A percentile compares a stretch with the other conserved stretches of the same genome.
Evolutionary conservation across 2,888 invertebrate genomes (phyloP).

Genomic region (Drosophila sordidula): DNA sequence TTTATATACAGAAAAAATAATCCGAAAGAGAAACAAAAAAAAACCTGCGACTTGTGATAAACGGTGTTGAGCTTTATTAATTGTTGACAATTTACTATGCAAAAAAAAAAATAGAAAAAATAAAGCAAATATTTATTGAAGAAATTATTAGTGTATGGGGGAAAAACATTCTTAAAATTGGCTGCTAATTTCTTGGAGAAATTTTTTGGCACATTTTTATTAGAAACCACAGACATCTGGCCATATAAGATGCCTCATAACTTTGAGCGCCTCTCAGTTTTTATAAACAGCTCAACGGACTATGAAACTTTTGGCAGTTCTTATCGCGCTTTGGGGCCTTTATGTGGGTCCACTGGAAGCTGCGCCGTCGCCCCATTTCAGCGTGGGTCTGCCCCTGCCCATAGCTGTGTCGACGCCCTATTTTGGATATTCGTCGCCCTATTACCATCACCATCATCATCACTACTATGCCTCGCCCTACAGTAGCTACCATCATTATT

Average conservation of each 20-base stretch:
- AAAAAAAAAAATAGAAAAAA: constrained; percentile 11
- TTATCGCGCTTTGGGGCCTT: constrained; percentile 23
- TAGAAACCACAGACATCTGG: background rate
- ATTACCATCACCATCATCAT: constrained; percentile 26
- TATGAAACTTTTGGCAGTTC: constrained; percentile 42
- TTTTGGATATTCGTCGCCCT: constrained; percentile 25
- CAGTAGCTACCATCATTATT: constrained; percentile 28
- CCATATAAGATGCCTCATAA: constrained; percentile 24
- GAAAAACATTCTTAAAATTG: constrained; percentile 21
- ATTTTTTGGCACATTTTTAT: constrained; percentile 11
- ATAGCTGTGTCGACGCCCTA: constrained; percentile 32
- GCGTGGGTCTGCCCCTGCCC: constrained; percentile 41
- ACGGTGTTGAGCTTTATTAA: constrained; percentile 71
- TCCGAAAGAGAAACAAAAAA: background rate
- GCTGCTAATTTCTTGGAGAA: constrained; percentile 46
- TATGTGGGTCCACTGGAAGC: constrained; percentile 31
- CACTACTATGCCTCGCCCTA: constrained; percentile 42
- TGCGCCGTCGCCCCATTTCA: constrained; percentile 31
- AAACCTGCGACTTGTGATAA: constrained; percentile 63
- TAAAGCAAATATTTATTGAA: constrained; percentile 49
- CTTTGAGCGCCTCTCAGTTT: constrained; percentile 23
- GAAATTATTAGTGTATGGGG: constrained; percentile 29
- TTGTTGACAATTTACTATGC: constrained; percentile 40
- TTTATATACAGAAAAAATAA: background rate
- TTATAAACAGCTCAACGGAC: background rate